Percentiles rank a stretch among this genome's conserved stretches.
Evolutionary conservation across 30 jellyfish, hydroid and myxozoan species (phyloP).

Genomic region (Clytia hemisphaerica): DNA sequence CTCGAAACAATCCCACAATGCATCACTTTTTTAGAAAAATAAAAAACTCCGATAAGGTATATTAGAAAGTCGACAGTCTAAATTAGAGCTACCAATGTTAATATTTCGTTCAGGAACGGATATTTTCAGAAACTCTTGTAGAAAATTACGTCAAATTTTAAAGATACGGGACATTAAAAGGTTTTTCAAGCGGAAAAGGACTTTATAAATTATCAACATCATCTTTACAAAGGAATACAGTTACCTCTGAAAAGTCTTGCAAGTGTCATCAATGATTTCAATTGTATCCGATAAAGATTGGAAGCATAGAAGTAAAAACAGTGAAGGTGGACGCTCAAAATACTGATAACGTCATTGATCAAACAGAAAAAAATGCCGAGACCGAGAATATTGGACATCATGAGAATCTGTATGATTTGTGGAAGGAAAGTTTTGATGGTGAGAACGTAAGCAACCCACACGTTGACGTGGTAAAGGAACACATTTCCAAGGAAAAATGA

Average conservation of each 20-base stretch:
- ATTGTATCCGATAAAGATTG: constrained; percentile 58
- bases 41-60: too few species aligned
- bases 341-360: constrained; percentile 50
- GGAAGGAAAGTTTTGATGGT: constrained; percentile 40
- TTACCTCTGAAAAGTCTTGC: constrained; percentile 87
- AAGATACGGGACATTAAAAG: too few species aligned
- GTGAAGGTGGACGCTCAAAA: constrained; percentile 63
- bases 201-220: too few species aligned
- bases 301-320: constrained; percentile 91
- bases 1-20: too few species aligned
- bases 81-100: too few species aligned
- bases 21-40: too few species aligned
- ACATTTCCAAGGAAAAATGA: constrained; percentile 65
- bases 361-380: constrained; percentile 57
- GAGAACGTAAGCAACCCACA: constrained; percentile 70
- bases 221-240: neutral
- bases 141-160: too few species aligned
- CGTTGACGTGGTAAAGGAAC: constrained; percentile 66
- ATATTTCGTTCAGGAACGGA: too few species aligned
- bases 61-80: too few species aligned
- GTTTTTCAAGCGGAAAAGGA: too few species aligned
- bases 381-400: constrained; percentile 50
- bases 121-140: too few species aligned
- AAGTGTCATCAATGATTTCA: constrained; percentile 61
- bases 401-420: constrained; percentile 25